Evolutionary conservation across 1,140 invertebrate genomes (phyloP), one percentile per base, ranked within the genome.

Genomic region (Eueides isabella): DNA sequence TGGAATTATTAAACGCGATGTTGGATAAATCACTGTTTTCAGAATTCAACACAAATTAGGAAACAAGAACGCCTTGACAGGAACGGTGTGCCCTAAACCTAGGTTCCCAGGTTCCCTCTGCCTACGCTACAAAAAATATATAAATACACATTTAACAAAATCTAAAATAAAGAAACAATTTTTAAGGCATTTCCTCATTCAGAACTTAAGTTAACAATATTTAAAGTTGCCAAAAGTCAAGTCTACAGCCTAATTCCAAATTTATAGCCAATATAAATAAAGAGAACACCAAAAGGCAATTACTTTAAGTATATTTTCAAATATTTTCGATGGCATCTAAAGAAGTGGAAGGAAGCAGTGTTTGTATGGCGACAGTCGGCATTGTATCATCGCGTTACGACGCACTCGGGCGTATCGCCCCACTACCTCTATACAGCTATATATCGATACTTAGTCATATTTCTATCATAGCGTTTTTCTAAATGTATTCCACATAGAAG

Each of bases 241-340:
- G 5, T n/a, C 2, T n/a, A 23, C 48, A 7, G 12, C 6, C 48
- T 55, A 26, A 7, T 26, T 26, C 19, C 3, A 12, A 55, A 55
- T 55, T 55, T 26, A 55, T 55, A 23, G 48, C 11, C 9, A 26
- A 55, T 26, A 55, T 55, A 9, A 26, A 0, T 16, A 38, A 26
- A 11, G 5, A 12, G 55, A 74, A 78, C 72, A 74, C 74, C 61
- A 72, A 78, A 78, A 74, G 61, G 26, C 72, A 61, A 78, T 78
- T 78, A 78, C 23, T 38, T 71, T 74, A 74, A 77, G 76, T 77
- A 77, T 72, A 64, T 71, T 64, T 74, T 71, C 63, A 55, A 74
- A 74, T 73, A 73, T 74, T 66, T 77, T 29, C 41, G 76, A 77
- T 77, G 41, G 71, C 70, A 77, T 77, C 72, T 77, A 71, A 72